Percentiles rank a stretch among this genome's conserved stretches.
phyloP scores from a whole-genome alignment of 1,140 invertebrate genomes.

The Portunus trituberculatus region DNA sequence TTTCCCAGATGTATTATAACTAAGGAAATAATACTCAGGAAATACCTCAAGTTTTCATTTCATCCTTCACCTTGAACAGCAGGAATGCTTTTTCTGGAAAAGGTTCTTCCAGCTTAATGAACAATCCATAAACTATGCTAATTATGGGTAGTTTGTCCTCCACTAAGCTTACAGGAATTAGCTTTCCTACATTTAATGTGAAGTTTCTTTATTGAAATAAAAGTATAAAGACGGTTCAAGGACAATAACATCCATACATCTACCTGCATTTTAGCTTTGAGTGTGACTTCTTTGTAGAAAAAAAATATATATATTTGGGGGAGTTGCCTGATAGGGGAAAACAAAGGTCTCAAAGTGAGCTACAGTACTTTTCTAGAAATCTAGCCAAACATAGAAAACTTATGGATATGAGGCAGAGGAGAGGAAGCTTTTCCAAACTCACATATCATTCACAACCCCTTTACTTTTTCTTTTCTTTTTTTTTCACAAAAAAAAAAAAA shows the following conservation, averaged over 20 bases:
- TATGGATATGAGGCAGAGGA: neutral
- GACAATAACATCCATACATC: neutral
- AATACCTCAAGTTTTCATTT: neutral
- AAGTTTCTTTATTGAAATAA: neutral
- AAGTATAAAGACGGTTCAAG: neutral
- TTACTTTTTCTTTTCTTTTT: neutral
- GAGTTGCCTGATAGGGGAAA: neutral
- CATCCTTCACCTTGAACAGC: neutral
- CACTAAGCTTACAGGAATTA: neutral
- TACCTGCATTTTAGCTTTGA: neutral
- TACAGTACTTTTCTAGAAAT: neutral
- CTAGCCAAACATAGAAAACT: neutral
- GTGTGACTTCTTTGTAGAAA: neutral
- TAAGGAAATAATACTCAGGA: slow-evolving; percentile 1
- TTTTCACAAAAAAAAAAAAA: neutral
- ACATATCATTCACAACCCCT: neutral
- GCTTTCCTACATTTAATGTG: neutral
- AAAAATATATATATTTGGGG: neutral
- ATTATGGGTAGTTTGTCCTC: neutral
- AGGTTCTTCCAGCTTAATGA: neutral
- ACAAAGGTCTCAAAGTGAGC: neutral
- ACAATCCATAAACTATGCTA: neutral
- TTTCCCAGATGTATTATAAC: neutral
- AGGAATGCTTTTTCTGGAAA: neutral
- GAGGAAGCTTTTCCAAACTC: neutral